Evolutionary conservation across 2,888 invertebrate species (phyloP), one percentile per base, ranked within the genome.

Genomic region (Archips xylosteana): DNA sequence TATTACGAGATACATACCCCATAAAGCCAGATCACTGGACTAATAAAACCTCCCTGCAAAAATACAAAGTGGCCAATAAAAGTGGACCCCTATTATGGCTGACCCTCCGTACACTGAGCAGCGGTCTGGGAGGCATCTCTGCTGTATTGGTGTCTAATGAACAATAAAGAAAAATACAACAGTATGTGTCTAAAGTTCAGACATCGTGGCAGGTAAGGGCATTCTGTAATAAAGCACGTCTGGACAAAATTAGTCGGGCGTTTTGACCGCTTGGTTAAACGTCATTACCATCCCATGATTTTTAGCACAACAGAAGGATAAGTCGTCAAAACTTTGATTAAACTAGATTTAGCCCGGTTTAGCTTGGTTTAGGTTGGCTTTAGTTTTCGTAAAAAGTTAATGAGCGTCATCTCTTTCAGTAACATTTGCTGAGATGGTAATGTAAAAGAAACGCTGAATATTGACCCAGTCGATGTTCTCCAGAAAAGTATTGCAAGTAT

Each of bases 11-110:
- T 88, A 88, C 87, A 88, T 86, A 87, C 83, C 82, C 87, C 89
- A 87, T 91, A 90, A 91, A 90, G 83, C 82, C 82, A 87, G 89
- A 89, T 89, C 87, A 85, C 83, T 82, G 82, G 79, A 83, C 87
- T 86, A 87, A 90, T 90, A 90, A 90, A 90, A 89, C 80, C 83
- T 84, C 82, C 86, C 84, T 83, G 82, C 81, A 83, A 83, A 87
- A 87, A 86, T 85, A 85, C 82, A 82, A 79, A 78, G 80, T 79
- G 82, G 78, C 86, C 85, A 87, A 84, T 84, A 82, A 81, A 82
- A 82, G 76, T 75, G 77, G 84, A 83, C 81, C 83, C 80, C 82
- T 80, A 85, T 85, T 83, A 82, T 75, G 69, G 78, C 77, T 83
- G 84, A 84, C 89, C 83, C 83, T 85, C 82, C n/a, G 63, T 23